Conservation (phyloP, 1,140 invertebrate species). For the Zaprionus davidi region DNA sequence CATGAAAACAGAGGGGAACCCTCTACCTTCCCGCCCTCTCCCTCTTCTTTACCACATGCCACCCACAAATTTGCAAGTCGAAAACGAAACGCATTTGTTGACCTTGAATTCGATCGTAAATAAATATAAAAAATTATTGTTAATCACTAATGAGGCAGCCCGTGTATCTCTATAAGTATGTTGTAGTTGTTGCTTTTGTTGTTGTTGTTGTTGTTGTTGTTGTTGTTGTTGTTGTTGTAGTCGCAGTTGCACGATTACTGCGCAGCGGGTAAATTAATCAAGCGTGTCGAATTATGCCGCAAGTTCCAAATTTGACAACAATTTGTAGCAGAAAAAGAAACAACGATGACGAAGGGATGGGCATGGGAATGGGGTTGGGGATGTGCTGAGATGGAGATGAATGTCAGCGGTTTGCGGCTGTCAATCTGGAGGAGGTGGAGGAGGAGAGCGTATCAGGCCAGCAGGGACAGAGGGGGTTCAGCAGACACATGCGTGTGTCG, state of each 20-base stretch:
- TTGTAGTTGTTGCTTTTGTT: constrained; percentile 14
- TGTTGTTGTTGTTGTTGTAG: constrained; percentile 24
- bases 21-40: neutral
- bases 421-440: constrained; percentile 46
- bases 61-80: constrained; percentile 22
- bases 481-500: constrained; percentile 59
- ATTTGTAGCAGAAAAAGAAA: constrained; percentile 48
- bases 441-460: neutral
- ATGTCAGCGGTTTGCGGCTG: constrained; percentile 43
- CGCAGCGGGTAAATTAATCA: constrained; percentile 79
- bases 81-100: constrained; percentile 64
- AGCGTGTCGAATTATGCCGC: constrained; percentile 58
- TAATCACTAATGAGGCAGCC: constrained; percentile 70
- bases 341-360: neutral
- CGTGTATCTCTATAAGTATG: constrained; percentile 28
- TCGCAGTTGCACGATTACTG: constrained; percentile 59
- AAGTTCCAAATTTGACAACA: constrained; percentile 62
- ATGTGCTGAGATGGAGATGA: constrained; percentile 5
- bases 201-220: neutral
- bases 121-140: constrained; percentile 64
- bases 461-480: constrained; percentile 1
- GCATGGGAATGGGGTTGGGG: neutral
- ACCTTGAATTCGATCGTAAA: constrained; percentile 71
- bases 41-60: neutral
- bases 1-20: constrained; percentile 28